Evolutionary conservation across 2,113 vertebrate species (phyloP).

Genomic region (cat (Felis catus)): F.catus_Fca126_mat1.0 CM031413.1:101909501-101910000

Average conservation of each 20-base stretch:
- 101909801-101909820: background rate
- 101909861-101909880: background rate
- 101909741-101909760: too few relatives aligned
- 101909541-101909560: background rate
- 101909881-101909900: background rate
- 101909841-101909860: background rate
- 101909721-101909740: too few relatives aligned
- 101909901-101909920: background rate
- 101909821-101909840: background rate
- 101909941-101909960: background rate
- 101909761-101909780: too few relatives aligned
- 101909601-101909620: too few relatives aligned
- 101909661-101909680: too few relatives aligned
- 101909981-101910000: background rate
- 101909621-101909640: too few relatives aligned
- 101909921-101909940: background rate
- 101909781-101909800: background rate
- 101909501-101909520: background rate
- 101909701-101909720: too few relatives aligned
- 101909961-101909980: constrained; percentile 2
- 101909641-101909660: too few relatives aligned
- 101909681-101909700: too few relatives aligned
- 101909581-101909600: too few relatives aligned
- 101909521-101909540: background rate
- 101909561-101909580: too few relatives aligned